phyloP scores from a whole-genome alignment of 35 echinoderm and acorn worm species.

The Apostichopus californicus region DNA sequence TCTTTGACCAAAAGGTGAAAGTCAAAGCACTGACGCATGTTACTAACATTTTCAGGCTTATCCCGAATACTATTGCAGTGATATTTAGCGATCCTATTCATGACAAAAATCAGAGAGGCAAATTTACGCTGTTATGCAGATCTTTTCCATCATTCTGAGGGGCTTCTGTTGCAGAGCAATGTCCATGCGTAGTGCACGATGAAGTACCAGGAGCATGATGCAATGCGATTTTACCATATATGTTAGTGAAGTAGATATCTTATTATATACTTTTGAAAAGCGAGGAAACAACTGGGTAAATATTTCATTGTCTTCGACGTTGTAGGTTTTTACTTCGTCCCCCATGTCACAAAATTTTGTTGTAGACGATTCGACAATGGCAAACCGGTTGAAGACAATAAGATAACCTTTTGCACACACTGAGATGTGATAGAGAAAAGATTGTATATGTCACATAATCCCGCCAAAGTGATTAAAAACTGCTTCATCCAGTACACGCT shows the following conservation, averaged over 20 bases:
- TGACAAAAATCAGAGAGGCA: background rate
- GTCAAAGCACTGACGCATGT: background rate
- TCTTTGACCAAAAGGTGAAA: background rate
- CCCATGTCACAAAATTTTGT: background rate
- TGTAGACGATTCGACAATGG: too few relatives aligned
- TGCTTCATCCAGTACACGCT: too few relatives aligned
- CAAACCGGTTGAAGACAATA: too few relatives aligned
- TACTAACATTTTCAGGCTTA: background rate
- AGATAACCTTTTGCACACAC: too few relatives aligned
- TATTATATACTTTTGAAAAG: background rate
- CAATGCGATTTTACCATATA: background rate
- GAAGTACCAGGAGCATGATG: too few relatives aligned
- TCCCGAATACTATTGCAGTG: background rate
- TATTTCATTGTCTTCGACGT: background rate
- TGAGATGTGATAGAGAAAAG: too few relatives aligned
- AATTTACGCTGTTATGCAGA: background rate
- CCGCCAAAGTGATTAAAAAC: too few relatives aligned
- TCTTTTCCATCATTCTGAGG: background rate
- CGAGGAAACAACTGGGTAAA: background rate
- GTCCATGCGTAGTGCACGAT: background rate
- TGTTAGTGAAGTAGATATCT: background rate
- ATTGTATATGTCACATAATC: too few relatives aligned
- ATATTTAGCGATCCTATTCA: background rate
- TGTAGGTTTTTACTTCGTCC: background rate
- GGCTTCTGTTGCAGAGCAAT: background rate